Conservation (phyloP, 2,888 invertebrate genomes). For the Morpho helenor region DNA sequence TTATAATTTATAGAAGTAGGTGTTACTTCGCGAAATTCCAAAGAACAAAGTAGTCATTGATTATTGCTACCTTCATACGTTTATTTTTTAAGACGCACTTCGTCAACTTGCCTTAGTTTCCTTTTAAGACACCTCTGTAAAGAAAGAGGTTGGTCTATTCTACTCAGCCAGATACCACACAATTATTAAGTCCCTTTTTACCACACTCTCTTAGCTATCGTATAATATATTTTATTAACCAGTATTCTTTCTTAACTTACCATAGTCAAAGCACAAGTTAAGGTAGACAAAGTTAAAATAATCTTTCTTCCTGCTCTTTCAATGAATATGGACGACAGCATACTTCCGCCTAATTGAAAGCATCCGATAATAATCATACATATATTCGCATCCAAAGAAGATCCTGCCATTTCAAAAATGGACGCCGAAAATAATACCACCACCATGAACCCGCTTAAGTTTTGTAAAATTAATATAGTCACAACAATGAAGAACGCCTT, state of each 20-base stretch:
- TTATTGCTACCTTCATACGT: too few relatives aligned
- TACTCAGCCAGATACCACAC: too few relatives aligned
- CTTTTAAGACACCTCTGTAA: too few relatives aligned
- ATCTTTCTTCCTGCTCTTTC: conserved; percentile 43
- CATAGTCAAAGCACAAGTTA: conserved; percentile 39
- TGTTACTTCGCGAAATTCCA: too few relatives aligned
- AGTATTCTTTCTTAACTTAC: conserved; percentile 30
- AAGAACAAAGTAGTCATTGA: too few relatives aligned
- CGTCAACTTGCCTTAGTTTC: too few relatives aligned
- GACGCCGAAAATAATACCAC: conserved; percentile 40
- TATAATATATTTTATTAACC: too few relatives aligned
- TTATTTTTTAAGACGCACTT: too few relatives aligned
- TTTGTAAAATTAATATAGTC: conserved; percentile 36
- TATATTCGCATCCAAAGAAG: conserved; percentile 38
- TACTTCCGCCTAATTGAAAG: conserved; percentile 39
- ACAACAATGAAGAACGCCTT: conserved; percentile 42
- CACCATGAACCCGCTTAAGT: conserved; percentile 41
- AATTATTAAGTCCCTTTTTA: too few relatives aligned
- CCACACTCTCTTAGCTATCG: too few relatives aligned
- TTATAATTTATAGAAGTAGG: too few relatives aligned
- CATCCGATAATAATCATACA: conserved; percentile 46
- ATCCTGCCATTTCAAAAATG: conserved; percentile 45
- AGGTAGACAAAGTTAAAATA: conserved; percentile 41
- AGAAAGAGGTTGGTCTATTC: too few relatives aligned
- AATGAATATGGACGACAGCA: conserved; percentile 41